These are phyloP conservation scores for Hyppa rectilinea DNA, from an alignment of 2,888 invertebrate species.

Conservation along the genomic window DNA sequence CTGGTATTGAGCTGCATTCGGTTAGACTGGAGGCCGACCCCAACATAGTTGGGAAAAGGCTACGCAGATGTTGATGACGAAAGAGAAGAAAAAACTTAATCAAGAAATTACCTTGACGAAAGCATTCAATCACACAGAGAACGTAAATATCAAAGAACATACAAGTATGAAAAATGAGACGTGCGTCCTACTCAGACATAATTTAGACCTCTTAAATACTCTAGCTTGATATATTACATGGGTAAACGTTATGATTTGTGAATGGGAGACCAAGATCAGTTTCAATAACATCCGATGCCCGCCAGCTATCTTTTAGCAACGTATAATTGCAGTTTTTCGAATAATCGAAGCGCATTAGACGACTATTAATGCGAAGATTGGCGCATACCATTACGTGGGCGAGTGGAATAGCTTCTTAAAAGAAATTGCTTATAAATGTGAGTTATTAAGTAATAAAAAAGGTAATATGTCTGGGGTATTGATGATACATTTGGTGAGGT, in stretches of 20 bases:
- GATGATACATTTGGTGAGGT: conserved; percentile 50
- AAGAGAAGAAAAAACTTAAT: not conserved
- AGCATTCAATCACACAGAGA: conserved; percentile 21
- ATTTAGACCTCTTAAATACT: conserved; percentile 47
- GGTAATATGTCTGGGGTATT: conserved; percentile 41
- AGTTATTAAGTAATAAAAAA: conserved; percentile 59
- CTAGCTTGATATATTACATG: conserved; percentile 42
- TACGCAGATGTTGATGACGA: too few species aligned
- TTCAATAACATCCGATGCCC: conserved; percentile 45
- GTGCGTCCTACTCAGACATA: conserved; percentile 36
- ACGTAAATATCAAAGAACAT: conserved; percentile 2
- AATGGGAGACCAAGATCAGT: conserved; percentile 47
- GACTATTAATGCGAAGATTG: conserved; percentile 55
- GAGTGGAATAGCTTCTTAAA: conserved; percentile 56
- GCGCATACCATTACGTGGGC: conserved; percentile 63
- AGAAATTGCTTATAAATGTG: conserved; percentile 58
- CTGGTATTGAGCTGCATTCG: too few species aligned
- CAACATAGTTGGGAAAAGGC: too few species aligned
- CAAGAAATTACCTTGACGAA: conserved; percentile 3
- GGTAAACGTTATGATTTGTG: conserved; percentile 46
- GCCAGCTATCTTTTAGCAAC: conserved; percentile 59
- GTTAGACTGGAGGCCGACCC: too few species aligned
- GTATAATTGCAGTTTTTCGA: conserved; percentile 58
- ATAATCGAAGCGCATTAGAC: conserved; percentile 56
- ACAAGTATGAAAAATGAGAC: conserved; percentile 36